Conservation (phyloP, 2,113 vertebrate genomes). For the Chionis minor region DNA sequence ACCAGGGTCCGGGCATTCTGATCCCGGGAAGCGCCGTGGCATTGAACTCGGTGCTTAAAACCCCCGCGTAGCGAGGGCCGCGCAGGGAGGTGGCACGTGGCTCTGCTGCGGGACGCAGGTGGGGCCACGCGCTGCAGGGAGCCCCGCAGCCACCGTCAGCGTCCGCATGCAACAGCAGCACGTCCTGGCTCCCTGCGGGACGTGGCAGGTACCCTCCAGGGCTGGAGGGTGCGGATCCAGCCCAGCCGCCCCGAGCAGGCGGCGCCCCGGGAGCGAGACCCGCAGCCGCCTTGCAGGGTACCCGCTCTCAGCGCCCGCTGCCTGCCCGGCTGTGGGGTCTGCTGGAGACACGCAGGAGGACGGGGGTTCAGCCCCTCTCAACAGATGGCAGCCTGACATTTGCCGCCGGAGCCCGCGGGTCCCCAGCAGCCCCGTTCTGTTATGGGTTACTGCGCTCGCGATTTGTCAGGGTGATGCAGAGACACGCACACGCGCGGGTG, state of each 20-base stretch:
- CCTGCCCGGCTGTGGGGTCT: accelerated
- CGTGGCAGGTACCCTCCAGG: accelerated
- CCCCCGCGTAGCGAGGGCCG: accelerated
- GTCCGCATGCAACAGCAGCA: not conserved
- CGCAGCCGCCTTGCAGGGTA: accelerated
- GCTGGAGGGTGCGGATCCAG: not conserved
- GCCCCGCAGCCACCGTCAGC: accelerated
- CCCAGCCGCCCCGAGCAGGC: accelerated
- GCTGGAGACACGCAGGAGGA: accelerated
- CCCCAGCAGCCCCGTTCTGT: not conserved
- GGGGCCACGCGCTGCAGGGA: accelerated
- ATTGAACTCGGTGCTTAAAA: not conserved
- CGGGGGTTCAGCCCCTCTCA: not conserved
- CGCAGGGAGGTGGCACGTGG: accelerated
- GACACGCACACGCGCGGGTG: not conserved
- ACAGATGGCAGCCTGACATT: not conserved
- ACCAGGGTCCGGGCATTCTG: not conserved
- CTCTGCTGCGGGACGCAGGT: not conserved
- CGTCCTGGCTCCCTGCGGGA: accelerated
- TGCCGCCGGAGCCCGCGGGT: not conserved
- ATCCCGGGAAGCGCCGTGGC: accelerated
- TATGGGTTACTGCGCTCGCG: accelerated
- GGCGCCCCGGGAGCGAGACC: not conserved
- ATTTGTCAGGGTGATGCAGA: not conserved
- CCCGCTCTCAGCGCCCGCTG: accelerated